Base-by-base conservation (phyloP, 2,888 invertebrate species). In the Lasioglossum oenotherae region DNA sequence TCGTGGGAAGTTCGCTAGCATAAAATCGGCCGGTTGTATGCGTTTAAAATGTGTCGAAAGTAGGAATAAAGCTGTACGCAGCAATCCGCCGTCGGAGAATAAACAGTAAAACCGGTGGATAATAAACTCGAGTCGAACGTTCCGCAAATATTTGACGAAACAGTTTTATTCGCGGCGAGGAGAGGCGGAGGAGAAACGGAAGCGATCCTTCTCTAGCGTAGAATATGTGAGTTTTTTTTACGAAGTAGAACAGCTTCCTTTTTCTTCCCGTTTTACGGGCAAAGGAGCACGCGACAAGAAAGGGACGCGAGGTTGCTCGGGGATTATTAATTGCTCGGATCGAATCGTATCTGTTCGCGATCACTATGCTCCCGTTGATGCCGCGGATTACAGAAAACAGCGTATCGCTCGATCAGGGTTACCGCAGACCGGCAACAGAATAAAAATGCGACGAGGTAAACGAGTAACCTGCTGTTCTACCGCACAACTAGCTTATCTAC, bases 361-460 rank as follows among this genome's bases (percentile, higher is more conserved):
- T 69, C 49, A 0, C 16, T 31, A 19, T 35, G 16, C 5, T 1
- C n/a, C 31, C 31, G 41, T 49, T 46, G 60, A 76, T 53, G 41
- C 38, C 19, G 2, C 60, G 53, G 67, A 76, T 76, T 67, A 53
- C 73, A 27, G 44, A 41, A 74, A 77, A 81, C 35, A 46, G 81
- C 44, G 44, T 23, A 35, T 23, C 38, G 6, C 19, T 23, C 19
- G 81, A 76, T 76, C 67, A 31, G 12, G 27, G 72, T 31, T 64
- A 53, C 49, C 71, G 57, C 35, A 41, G 12, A 38, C 38, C 67
- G 41, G 35, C 73, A 31, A 60, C 27, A 31, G 53, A 46, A 78
- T 64, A 82, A 82, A 79, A 82, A 57, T 75, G 41, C 79, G 74
- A 74, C 74, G 77, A 60, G 82, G 78, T 79, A 79, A 82, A 82